Evolutionary conservation across 2,113 vertebrate genomes (phyloP), one percentile per base, ranked within the genome.

Genomic region (Chaetorhynchus papuensis): DNA sequence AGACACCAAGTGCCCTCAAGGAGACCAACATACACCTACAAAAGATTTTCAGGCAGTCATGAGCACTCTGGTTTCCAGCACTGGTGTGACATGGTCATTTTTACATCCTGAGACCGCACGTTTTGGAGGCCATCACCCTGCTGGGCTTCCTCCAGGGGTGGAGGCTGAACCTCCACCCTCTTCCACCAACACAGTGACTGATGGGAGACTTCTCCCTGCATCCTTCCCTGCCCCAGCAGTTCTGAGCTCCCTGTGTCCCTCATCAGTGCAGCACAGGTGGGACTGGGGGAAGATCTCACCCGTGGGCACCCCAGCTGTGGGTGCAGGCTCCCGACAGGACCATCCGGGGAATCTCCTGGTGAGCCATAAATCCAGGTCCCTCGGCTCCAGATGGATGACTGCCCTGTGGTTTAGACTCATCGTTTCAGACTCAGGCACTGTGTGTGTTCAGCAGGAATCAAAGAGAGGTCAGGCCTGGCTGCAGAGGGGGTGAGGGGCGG

Each of bases 61-160:
- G 45, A 65, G 22, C 18, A 35, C 20, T 89, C 57, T 65, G 21
- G 4, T 23, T 28, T 33, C 7, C 15, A 27, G 11, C 0, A 0
- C 1, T 53, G 15, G 8, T 64, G 33, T 31, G 47, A 71, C 80
- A 65, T 50, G 0, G 1, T 13, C 26, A 57, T 33, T n/a, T 92
- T 53, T 27, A 11, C 0, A 2, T 45, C 31, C n/a, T 7, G 35
- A 45, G 12, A 12, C 33, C 2, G 7, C 0, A 0, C 3, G 7
- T 82, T 83, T 82, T 52, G 74, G 11, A 27, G 35, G 12, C 35
- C 22, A 28, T 17, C 54, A 15, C 19, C 9, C 9, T 44, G 6
- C 22, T 45, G 24, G 3, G 28, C 2, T 56, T 72, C 24, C 37
- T 57, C 10, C 31, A 37, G 22, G 17, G 20, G 8, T 10, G 7